Conservation (phyloP, 2,113 vertebrate genomes). For the Bucco capensis region DNA sequence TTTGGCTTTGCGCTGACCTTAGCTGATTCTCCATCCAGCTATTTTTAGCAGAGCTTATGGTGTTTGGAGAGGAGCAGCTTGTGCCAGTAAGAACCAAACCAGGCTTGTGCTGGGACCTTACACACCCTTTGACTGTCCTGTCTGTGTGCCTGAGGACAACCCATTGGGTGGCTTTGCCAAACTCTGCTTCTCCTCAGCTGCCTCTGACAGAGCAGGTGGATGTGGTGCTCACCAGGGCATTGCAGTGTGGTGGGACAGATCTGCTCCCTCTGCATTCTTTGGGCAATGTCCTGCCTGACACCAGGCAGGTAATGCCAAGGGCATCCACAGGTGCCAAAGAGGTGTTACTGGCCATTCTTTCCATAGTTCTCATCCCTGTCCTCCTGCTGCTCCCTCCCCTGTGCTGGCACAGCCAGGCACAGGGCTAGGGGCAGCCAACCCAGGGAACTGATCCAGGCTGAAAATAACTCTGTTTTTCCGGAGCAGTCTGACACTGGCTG, state of each 20-base stretch:
- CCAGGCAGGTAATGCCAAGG: background rate
- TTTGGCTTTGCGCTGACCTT: background rate
- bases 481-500: constrained; percentile 40
- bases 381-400: background rate
- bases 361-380: background rate
- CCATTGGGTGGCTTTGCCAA: background rate
- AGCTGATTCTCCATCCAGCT: background rate
- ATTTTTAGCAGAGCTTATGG: background rate
- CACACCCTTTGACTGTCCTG: fast-evolving
- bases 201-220: background rate
- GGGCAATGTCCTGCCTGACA: background rate
- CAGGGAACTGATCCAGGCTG: constrained; percentile 22
- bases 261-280: background rate
- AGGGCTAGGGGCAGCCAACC: background rate
- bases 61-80: background rate
- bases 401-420: background rate
- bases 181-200: background rate
- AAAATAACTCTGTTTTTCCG: constrained; percentile 42
- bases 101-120: background rate
- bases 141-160: background rate
- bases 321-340: background rate
- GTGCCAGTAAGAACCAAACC: background rate
- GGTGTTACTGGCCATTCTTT: background rate
- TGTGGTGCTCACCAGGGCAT: background rate
- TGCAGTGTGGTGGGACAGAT: background rate